phyloP scores from a whole-genome alignment of 2,797 vertebrate species.

The Onychomys arenicola region DNA sequence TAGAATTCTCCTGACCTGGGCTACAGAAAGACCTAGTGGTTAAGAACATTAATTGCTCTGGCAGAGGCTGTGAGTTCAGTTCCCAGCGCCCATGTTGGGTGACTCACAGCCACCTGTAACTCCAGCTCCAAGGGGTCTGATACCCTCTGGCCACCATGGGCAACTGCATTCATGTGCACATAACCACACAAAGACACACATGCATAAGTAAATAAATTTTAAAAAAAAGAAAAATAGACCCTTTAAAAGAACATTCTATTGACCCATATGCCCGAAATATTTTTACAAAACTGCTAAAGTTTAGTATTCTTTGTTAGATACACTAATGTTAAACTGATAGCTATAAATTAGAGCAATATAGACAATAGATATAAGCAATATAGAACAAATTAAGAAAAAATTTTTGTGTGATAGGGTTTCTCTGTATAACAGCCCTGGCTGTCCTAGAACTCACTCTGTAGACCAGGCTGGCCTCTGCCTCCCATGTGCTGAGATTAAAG shows the following conservation, averaged over 20 bases:
- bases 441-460: too few relatives aligned
- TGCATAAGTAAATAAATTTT: not conserved
- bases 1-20: not conserved
- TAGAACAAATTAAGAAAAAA: slow-evolving; percentile 87
- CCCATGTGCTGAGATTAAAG: too few relatives aligned
- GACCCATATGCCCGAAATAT: not conserved
- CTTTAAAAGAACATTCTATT: not conserved
- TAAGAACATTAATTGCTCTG: not conserved
- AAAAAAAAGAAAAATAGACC: not conserved
- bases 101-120: not conserved
- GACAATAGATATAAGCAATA: slow-evolving; percentile 87
- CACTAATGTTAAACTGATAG: slow-evolving; percentile 88
- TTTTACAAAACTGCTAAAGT: slow-evolving; percentile 88
- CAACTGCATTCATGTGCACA: not conserved
- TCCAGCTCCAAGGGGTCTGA: not conserved
- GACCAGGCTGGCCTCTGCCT: too few relatives aligned
- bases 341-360: slow-evolving; percentile 90
- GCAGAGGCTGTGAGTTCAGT: too few relatives aligned
- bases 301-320: slow-evolving; percentile 87
- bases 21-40: not conserved
- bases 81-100: not conserved
- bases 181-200: not conserved
- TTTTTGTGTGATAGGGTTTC: not conserved
- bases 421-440: too few relatives aligned
- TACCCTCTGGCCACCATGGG: not conserved